phyloP scores from a whole-genome alignment of 2,113 vertebrate species.

The Dasyprocta punctata region DNA sequence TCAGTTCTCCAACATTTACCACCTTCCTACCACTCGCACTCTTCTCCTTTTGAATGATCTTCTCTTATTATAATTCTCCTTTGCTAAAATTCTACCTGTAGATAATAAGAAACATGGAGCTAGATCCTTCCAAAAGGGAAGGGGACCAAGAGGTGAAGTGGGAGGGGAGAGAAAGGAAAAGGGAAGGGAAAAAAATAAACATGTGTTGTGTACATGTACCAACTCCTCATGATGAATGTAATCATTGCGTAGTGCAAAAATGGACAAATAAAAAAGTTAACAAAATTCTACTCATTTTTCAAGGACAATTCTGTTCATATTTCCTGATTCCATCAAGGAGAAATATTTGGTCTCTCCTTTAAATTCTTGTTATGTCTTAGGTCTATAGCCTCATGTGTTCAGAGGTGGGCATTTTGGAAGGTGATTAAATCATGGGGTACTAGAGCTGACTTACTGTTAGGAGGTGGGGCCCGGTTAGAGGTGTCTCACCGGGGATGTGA shows the following conservation, averaged over 20 bases:
- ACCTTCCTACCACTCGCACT: neutral
- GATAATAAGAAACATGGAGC: neutral
- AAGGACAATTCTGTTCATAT: neutral
- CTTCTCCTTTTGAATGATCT: neutral
- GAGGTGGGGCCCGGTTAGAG: neutral
- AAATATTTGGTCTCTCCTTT: slow-evolving; percentile 22
- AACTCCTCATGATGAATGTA: neutral
- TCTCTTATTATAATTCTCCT: neutral
- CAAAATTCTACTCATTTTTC: neutral
- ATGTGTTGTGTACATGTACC: neutral
- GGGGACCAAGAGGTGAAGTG: neutral
- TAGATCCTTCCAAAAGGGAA: neutral
- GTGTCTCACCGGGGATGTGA: neutral
- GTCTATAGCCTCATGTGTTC: neutral
- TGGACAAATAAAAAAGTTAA: neutral
- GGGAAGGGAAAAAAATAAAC: neutral
- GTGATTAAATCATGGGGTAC: neutral
- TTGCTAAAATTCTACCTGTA: neutral
- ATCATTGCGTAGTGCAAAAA: neutral
- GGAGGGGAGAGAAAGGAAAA: neutral
- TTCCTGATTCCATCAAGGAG: neutral
- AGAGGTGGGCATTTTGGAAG: neutral
- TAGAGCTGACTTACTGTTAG: neutral
- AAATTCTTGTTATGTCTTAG: neutral
- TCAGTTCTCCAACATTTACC: neutral